Conservation (phyloP, 2,888 invertebrate genomes). For the Phengaris alcon region DNA sequence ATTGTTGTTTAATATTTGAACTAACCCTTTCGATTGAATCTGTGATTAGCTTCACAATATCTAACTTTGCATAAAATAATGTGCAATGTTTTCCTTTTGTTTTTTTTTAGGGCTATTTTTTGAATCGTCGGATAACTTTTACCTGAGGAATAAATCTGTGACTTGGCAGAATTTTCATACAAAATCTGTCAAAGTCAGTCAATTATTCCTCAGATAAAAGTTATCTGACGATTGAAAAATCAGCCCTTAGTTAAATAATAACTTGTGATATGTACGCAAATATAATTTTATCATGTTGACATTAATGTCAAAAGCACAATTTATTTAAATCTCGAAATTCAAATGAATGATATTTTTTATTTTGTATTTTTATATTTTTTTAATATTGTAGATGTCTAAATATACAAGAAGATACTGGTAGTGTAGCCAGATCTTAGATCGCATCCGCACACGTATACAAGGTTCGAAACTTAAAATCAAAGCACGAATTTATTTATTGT, state of each 20-base stretch:
- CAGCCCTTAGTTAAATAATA: no score
- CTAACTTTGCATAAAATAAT: not conserved
- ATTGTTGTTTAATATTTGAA: not conserved
- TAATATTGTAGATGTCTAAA: not conserved
- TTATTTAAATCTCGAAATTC: not conserved
- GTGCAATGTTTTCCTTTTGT: not conserved
- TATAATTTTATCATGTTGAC: constrained; percentile 3
- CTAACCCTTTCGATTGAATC: not conserved
- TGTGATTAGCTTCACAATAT: no score
- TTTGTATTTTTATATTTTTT: constrained; percentile 1
- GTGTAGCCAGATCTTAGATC: not conserved
- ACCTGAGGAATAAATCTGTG: no score
- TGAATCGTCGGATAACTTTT: no score
- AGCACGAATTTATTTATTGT: constrained; percentile 6
- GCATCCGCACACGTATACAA: not conserved
- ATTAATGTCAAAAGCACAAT: not conserved
- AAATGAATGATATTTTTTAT: constrained; percentile 1
- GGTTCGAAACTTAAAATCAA: constrained; percentile 8
- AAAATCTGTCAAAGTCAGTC: no score
- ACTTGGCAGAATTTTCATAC: no score
- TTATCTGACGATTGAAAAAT: no score
- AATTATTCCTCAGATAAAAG: no score
- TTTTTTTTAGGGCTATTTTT: no score
- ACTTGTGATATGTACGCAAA: not conserved
- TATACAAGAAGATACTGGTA: not conserved